These are phyloP conservation scores for Zaprionus capensis DNA, from an alignment of 1,140 invertebrate genomes.

Conservation along the genomic window DNA sequence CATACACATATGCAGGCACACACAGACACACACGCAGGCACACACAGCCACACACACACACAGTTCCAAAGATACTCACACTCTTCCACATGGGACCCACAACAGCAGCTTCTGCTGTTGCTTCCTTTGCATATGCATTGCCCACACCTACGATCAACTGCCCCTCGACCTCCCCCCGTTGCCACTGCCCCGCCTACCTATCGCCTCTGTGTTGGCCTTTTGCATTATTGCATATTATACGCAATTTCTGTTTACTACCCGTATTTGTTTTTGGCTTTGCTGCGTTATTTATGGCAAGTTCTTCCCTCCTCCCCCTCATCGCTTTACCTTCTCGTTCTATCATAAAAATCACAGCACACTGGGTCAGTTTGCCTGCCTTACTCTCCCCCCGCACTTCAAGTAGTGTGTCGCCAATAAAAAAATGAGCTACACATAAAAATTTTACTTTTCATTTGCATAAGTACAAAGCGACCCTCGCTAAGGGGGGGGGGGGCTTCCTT, in stretches of 20 bases:
- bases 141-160: neutral
- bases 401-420: constrained; percentile 57
- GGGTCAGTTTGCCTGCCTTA: constrained; percentile 36
- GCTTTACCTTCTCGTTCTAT: constrained; percentile 30
- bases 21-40: neutral
- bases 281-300: constrained; percentile 67
- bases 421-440: constrained; percentile 67
- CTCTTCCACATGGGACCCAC: neutral
- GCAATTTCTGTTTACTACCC: constrained; percentile 76
- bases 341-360: constrained; percentile 68
- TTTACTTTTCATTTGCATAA: constrained; percentile 79
- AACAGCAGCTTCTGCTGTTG: neutral
- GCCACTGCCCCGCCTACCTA: neutral
- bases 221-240: constrained; percentile 81
- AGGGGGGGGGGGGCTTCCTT: neutral
- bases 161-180: neutral
- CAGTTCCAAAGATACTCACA: constrained; percentile 5
- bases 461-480: constrained; percentile 23
- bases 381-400: neutral
- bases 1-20: neutral
- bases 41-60: constrained; percentile 23
- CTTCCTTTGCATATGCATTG: constrained; percentile 15
- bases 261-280: constrained; percentile 79
- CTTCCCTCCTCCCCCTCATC: neutral
- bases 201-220: constrained; percentile 70